A percentile compares a stretch with the other conserved stretches of the same genome.
phyloP scores from a whole-genome alignment of 2,888 invertebrate species.

The Trachelus troglodyta region DNA sequence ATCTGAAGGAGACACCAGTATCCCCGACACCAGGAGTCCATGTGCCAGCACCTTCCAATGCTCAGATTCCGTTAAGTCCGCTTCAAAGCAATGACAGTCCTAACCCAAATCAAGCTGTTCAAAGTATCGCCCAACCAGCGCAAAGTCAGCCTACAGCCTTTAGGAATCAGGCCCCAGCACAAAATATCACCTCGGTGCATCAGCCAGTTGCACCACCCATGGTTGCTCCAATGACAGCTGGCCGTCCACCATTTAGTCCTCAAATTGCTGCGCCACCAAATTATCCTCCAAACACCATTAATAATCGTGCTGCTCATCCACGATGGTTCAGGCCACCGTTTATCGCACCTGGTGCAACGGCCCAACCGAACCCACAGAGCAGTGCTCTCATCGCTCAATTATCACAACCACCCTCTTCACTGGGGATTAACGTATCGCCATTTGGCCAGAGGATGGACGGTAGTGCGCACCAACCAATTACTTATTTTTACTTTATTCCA shows the following conservation, averaged over 20 bases:
- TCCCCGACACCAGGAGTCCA: conserved; percentile 73
- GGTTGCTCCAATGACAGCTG: conserved; percentile 53
- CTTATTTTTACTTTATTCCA: background rate
- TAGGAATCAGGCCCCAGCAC: conserved; percentile 53
- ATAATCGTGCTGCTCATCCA: conserved; percentile 48
- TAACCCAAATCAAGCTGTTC: conserved; percentile 65
- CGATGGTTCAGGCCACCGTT: conserved; percentile 56
- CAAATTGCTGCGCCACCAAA: conserved; percentile 67
- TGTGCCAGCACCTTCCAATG: conserved; percentile 54
- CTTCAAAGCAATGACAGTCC: conserved; percentile 71
- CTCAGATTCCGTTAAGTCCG: conserved; percentile 69
- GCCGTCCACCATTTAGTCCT: conserved; percentile 60
- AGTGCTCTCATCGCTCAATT: conserved; percentile 72
- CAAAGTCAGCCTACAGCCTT: conserved; percentile 65
- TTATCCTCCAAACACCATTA: conserved; percentile 63
- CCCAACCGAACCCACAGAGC: conserved; percentile 62
- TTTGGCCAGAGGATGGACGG: conserved; percentile 67
- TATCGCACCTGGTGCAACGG: conserved; percentile 46
- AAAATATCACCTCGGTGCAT: conserved; percentile 56
- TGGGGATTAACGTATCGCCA: conserved; percentile 67
- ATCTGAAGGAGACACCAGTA: conserved; percentile 76
- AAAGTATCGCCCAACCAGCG: conserved; percentile 54
- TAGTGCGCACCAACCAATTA: conserved; percentile 26
- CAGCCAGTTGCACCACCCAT: conserved; percentile 44
- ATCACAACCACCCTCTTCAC: conserved; percentile 70